A percentile compares a stretch with the other conserved stretches of the same genome.
Conservation (phyloP, 2,888 invertebrate species). For the Cephonodes hylas region DNA sequence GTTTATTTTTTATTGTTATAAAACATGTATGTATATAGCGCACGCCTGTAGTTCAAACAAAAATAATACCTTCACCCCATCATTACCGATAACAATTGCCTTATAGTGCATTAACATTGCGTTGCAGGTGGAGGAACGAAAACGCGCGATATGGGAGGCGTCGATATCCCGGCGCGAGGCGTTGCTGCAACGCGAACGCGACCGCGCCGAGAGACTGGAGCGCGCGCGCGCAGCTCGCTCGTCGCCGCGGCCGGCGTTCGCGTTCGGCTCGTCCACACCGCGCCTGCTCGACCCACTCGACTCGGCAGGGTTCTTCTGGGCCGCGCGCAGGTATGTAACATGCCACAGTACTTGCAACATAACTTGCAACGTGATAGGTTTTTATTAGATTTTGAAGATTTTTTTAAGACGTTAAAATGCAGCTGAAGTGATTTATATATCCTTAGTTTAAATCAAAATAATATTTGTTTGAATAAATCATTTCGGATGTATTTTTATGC, state of each 20-base stretch:
- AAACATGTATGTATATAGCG: no score
- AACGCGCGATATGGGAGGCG: slow-evolving; percentile 93
- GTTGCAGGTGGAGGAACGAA: slow-evolving; percentile 91
- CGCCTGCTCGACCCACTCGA: slow-evolving; percentile 92
- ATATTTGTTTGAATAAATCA: no score
- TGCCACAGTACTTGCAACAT: background rate
- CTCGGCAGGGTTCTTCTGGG: slow-evolving; percentile 90
- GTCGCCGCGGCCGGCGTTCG: slow-evolving; percentile 84
- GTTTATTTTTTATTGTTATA: no score
- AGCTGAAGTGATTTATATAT: background rate
- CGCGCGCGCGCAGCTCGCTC: slow-evolving; percentile 89
- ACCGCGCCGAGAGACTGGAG: slow-evolving; percentile 90
- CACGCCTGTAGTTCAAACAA: no score
- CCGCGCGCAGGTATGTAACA: slow-evolving; percentile 84
- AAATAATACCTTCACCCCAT: no score
- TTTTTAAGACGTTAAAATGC: background rate
- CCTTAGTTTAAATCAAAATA: no score
- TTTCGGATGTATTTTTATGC: background rate
- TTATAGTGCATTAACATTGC: background rate
- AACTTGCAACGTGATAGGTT: background rate
- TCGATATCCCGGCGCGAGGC: slow-evolving; percentile 93
- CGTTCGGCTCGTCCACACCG: slow-evolving; percentile 95
- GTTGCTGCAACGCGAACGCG: slow-evolving; percentile 91
- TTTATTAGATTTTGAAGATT: background rate
- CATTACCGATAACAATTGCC: background rate